Percentiles rank a stretch among this genome's conserved stretches.
Conservation (phyloP, 2,113 vertebrate species). For the Phalacrocorax brasilianus region DNA sequence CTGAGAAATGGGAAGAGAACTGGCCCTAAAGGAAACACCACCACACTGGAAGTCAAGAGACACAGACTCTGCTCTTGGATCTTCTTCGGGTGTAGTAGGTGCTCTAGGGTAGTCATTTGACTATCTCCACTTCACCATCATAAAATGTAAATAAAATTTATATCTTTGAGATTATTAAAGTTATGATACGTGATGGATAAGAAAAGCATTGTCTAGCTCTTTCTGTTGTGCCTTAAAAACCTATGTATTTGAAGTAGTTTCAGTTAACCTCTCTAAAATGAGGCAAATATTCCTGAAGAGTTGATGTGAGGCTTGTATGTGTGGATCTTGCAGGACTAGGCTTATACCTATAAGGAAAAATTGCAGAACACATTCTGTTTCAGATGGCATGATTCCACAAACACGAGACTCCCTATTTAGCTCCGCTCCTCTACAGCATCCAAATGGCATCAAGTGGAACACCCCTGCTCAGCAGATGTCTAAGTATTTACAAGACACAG, state of each 20-base stretch:
- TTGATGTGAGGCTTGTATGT: background rate
- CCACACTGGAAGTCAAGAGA: no score
- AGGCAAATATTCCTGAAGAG: accelerated
- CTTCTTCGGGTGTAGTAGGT: background rate
- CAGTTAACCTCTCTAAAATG: background rate
- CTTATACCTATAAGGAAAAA: background rate
- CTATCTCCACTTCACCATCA: background rate
- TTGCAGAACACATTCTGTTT: background rate
- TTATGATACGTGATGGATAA: background rate
- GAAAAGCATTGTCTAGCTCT: background rate
- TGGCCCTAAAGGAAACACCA: background rate
- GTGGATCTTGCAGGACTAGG: background rate
- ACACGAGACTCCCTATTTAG: background rate
- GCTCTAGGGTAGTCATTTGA: background rate
- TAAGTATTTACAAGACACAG: background rate
- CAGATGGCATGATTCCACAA: background rate
- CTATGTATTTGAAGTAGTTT: accelerated
- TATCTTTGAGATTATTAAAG: background rate
- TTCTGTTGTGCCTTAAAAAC: background rate
- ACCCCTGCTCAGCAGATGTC: background rate
- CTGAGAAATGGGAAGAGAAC: background rate
- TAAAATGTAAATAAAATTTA: background rate
- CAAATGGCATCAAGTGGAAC: background rate
- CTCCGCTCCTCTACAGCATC: background rate
- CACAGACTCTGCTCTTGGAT: background rate